These are phyloP conservation scores for Tipula vernalis DNA, from an alignment of 2,888 invertebrate genomes.

Conservation along the genomic window DNA sequence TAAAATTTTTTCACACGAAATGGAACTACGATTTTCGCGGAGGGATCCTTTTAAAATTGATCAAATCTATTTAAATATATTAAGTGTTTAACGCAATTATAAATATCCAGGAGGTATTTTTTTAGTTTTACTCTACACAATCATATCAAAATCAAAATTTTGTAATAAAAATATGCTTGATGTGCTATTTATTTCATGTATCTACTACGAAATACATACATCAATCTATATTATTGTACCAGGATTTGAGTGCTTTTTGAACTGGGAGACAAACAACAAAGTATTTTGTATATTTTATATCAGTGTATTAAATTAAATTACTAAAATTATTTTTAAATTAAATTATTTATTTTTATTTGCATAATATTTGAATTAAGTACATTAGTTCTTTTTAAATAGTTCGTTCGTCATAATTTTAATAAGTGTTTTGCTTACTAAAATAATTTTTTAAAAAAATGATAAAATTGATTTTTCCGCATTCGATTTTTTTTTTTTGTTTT, in stretches of 20 bases:
- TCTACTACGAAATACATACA: not conserved
- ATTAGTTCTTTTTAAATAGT: not conserved
- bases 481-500: conserved; percentile 14
- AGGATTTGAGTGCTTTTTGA: not conserved
- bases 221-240: not conserved
- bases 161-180: no score
- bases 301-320: not conserved
- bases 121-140: not conserved
- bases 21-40: not conserved
- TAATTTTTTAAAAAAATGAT: not conserved
- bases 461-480: conserved; percentile 11
- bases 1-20: not conserved
- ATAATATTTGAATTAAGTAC: not conserved
- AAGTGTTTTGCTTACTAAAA: not conserved
- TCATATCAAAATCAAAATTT: no score
- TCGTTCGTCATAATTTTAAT: not conserved
- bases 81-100: not conserved
- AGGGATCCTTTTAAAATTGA: not conserved
- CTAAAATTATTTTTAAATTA: no score
- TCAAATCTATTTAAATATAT: not conserved
- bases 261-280: not conserved
- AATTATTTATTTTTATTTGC: no score
- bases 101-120: not conserved
- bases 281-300: not conserved
- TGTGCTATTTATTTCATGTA: no score